Evolutionary conservation across 1,140 invertebrate genomes (phyloP), one percentile per base, ranked within the genome.

Genomic region (Prorops nasuta): DNA sequence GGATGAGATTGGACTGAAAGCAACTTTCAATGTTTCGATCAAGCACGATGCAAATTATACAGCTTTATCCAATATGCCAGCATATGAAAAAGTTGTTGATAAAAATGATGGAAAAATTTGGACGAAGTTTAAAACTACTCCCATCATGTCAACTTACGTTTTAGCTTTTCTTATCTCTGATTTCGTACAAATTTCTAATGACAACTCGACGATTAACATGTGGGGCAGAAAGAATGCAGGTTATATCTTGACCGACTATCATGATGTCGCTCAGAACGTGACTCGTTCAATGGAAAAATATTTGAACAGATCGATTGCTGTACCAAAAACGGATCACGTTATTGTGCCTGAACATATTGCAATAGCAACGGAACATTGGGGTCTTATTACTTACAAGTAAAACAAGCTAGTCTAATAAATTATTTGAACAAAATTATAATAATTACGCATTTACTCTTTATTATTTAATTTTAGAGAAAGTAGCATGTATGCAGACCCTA

Each of bases 331-430:
- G 58, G 82, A 88, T 60, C 81, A 88, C 63, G 78, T 89, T 20
- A 82, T 85, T 8, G 81, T 90, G 34, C 86, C 88, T 2, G 83
- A 90, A 52, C 95, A 94, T 73, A 78, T 80, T 1, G 84, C 90
- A 0, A 90, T 87, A 20, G 92, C 90, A 18, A 91, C 93, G 88
- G 90, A 92, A 67, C 90, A 92, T 72, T 93, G 89, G 84, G 85
- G 85, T 8, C 64, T 86, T 0, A 77, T 85, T 2, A 83, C 80
- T 2, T 86, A 83, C 51, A 74, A 81, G 79, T 80, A 77, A 79
- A 28, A 28, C 10, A 28, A 28, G 4, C 10, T 6, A 28, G 4
- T 28, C 24, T 4, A 6, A 6, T 28, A 28, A 6, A 6, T 28
- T 10, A 4, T 10, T 28, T 10, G 24, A 6, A 6, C 4, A 6